phyloP scores from a whole-genome alignment of 2,888 invertebrate species.

The Laspeyria flexula region DNA sequence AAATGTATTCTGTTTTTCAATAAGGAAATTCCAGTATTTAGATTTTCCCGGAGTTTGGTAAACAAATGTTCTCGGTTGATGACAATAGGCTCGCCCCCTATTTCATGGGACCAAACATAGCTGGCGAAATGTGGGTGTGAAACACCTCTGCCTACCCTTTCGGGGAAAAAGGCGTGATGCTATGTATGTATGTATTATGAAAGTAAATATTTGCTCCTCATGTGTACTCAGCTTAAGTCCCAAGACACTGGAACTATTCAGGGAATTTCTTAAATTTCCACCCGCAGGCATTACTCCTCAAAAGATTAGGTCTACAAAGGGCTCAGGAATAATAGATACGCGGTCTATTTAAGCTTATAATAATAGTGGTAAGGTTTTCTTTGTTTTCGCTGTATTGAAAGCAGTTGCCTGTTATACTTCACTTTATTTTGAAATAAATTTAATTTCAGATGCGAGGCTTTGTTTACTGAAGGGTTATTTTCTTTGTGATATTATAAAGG shows the following conservation, averaged over 20 bases:
- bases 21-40: too few species aligned
- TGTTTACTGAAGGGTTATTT: neutral
- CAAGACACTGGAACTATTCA: slow-evolving; percentile 23
- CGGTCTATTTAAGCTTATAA: slow-evolving; percentile 8
- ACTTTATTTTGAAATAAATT: slow-evolving; percentile 4
- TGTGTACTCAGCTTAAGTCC: neutral
- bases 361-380: slow-evolving; percentile 12
- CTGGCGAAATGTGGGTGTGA: too few species aligned
- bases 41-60: too few species aligned
- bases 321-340: slow-evolving; percentile 24
- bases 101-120: too few species aligned
- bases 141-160: too few species aligned
- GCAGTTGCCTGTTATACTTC: neutral
- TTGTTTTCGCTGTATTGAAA: slow-evolving; percentile 9
- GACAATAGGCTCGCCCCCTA: too few species aligned
- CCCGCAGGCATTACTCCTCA: slow-evolving; percentile 11
- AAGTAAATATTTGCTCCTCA: too few species aligned
- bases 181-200: too few species aligned
- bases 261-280: slow-evolving; percentile 27
- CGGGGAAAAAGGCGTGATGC: too few species aligned
- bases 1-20: too few species aligned
- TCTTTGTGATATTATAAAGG: neutral
- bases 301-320: slow-evolving; percentile 33
- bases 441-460: neutral
- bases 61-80: too few species aligned